These are phyloP conservation scores for Tenualosa thibaudeaui DNA, from an alignment of 2,797 vertebrate genomes.

Conservation along the genomic window DNA sequence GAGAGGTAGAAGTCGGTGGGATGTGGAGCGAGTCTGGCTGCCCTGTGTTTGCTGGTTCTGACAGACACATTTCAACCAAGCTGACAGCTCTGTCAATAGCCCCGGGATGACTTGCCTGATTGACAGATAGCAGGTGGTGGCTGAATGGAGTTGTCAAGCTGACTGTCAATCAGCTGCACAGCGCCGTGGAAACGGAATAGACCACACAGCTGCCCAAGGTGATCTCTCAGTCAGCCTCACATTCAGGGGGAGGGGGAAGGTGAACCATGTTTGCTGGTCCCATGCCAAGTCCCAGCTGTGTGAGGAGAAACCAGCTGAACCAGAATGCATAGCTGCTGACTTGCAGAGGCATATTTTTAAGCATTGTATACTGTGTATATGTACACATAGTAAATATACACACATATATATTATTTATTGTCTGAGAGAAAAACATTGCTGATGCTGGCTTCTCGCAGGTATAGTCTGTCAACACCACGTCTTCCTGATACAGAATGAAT, in stretches of 20 bases:
- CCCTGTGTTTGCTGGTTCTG: constrained; percentile 64
- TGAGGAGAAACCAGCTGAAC: not conserved
- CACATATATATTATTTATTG: not conserved
- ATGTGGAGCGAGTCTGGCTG: not conserved
- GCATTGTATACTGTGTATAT: not conserved
- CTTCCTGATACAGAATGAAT: not conserved
- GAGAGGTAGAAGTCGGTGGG: not conserved
- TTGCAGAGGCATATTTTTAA: constrained; percentile 7
- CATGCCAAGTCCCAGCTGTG: not conserved
- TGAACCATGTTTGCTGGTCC: not conserved
- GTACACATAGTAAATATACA: too few relatives aligned
- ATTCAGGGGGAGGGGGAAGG: constrained; percentile 41
- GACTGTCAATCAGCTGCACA: constrained; percentile 74
- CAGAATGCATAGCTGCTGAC: not conserved
- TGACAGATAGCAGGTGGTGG: constrained; percentile 88
- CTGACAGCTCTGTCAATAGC: constrained; percentile 82
- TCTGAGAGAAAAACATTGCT: not conserved
- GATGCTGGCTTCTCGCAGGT: not conserved
- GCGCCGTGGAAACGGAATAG: constrained; percentile 71
- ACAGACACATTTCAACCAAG: constrained; percentile 80
- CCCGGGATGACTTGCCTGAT: constrained; percentile 77
- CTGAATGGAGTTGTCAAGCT: constrained; percentile 85
- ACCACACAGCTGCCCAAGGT: constrained; percentile 79
- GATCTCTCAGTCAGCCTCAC: constrained; percentile 73
- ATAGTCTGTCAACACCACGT: not conserved